Base-by-base conservation (phyloP, 2,797 vertebrate genomes). In the Loriculus beryllinus region DNA sequence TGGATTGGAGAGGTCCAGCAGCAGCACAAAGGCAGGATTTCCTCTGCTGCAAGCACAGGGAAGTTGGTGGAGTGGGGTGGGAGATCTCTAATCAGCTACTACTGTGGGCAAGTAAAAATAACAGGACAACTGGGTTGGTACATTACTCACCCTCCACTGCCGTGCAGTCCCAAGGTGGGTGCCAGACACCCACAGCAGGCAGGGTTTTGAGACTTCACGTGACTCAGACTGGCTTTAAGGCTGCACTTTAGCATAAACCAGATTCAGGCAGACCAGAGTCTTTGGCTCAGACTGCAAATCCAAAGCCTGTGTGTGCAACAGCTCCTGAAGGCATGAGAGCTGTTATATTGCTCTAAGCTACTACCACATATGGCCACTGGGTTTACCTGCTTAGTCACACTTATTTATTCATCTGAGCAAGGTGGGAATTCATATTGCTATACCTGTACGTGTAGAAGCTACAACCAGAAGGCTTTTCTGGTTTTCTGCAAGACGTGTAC, bases 301-400 rank as follows among this genome's bases (percentile, higher is more conserved):
- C 1, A 0, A 71, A 60, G 51, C n/a, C 79, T 56, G n/a, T 26
- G 18, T 56, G n/a, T 26, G 18, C 47, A 28, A n/a, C 33, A 54
- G 26, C 19, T 76, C 25, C 51, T 5, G 0, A 47, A 65, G 47
- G 42, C 29, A 11, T 49, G 37, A 75, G 63, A 33, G 51, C 35
- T 56, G 21, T 29, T 31, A 14, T 0, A 22, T 14, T 35, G 63
- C 57, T 84, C 37, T 22, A 17, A 26, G 79, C 14, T 35, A 21
- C 39, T 33, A 18, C 15, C 15, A 25, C 5, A 9, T 35, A 7
- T 3, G 18, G 48, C 25, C 2, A 0, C 39, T 11, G 40, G 28
- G 28, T 45, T 80, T 69, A 29, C 40, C 35, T 65, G 29, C 63
- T 35, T 37, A 10, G 19, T 42, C 45, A 19, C n/a, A 3, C 35